Percentiles rank a stretch among this genome's conserved stretches.
Conservation (phyloP, 2,797 vertebrate species). For the Lophotriccus pileatus region DNA sequence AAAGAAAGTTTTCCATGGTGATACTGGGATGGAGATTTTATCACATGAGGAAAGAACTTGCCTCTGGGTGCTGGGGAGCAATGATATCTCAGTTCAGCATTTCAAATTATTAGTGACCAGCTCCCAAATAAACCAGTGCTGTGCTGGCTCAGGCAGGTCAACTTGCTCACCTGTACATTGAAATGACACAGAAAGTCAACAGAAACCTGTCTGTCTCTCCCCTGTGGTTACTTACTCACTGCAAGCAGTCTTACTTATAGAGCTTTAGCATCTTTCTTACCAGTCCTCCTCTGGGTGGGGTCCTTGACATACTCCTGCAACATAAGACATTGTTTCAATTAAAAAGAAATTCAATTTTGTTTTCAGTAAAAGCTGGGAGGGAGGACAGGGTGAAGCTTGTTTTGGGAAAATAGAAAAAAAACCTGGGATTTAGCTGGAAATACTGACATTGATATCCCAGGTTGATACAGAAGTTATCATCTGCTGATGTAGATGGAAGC, state of each 20-base stretch:
- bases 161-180: not conserved
- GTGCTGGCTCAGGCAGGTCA: not conserved
- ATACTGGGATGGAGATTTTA: not conserved
- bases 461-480: not conserved
- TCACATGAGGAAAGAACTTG: not conserved
- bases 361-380: not conserved
- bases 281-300: not conserved
- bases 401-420: not conserved
- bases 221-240: not conserved
- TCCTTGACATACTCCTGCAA: not conserved
- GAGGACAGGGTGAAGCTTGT: not conserved
- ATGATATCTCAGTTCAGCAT: not conserved
- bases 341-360: not conserved
- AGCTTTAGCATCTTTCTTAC: not conserved
- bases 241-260: not conserved
- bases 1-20: not conserved
- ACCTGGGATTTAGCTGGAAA: not conserved
- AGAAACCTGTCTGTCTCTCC: not conserved
- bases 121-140: not conserved
- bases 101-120: not conserved
- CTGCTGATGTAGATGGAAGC: not conserved
- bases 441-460: not conserved
- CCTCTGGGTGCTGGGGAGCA: not conserved
- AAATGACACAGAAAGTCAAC: not conserved
- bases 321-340: not conserved